These are phyloP conservation scores for Craterocephalus amniculus DNA, from an alignment of 2,797 vertebrate species.

Conservation along the genomic window DNA sequence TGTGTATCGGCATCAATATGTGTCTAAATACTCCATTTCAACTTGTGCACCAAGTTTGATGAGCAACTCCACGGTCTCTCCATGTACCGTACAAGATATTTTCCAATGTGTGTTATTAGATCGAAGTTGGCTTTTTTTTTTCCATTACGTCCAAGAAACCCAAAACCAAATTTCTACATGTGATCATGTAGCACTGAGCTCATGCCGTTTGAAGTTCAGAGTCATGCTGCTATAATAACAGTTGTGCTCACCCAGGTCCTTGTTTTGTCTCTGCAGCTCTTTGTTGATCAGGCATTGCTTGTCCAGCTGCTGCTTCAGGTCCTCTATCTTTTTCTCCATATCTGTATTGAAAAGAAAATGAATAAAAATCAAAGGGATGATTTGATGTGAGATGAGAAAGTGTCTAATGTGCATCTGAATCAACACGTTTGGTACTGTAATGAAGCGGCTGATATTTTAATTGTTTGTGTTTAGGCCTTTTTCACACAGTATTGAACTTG, in stretches of 20 bases:
- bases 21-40: not conserved
- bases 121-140: too few relatives aligned
- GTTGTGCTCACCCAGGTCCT: constrained; percentile 78
- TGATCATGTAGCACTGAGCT: too few relatives aligned
- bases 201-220: not conserved
- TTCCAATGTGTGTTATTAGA: not conserved
- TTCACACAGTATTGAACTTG: constrained; percentile 34
- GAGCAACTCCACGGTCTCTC: not conserved
- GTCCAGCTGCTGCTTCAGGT: constrained; percentile 82
- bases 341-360: constrained; percentile 23
- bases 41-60: not conserved
- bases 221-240: not conserved
- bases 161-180: too few relatives aligned
- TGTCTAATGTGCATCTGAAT: not conserved
- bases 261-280: constrained; percentile 77
- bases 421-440: too few relatives aligned
- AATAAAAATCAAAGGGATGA: not conserved
- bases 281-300: constrained; percentile 79
- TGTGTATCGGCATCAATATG: not conserved
- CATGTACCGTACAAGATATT: not conserved
- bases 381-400: not conserved
- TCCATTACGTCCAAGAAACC: too few relatives aligned
- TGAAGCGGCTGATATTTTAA: too few relatives aligned
- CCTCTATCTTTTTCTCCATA: constrained; percentile 83
- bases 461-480: constrained; percentile 27